phyloP scores from a whole-genome alignment of 2,113 vertebrate genomes.

The Arvicanthis niloticus region DNA sequence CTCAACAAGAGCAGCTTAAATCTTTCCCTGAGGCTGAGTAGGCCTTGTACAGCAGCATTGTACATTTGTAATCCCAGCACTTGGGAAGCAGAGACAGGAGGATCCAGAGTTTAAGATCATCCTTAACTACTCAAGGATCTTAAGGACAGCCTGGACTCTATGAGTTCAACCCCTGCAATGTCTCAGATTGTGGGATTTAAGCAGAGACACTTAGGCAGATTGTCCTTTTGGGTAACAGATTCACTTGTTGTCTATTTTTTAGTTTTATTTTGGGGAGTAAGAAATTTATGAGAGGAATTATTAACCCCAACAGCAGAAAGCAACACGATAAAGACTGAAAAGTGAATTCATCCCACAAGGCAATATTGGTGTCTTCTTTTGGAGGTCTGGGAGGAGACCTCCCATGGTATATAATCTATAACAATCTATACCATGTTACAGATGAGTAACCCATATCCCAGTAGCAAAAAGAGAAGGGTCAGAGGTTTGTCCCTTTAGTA shows the following conservation, averaged over 20 bases:
- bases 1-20: too few species aligned
- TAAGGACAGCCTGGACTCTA: not conserved
- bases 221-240: not conserved
- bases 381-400: too few species aligned
- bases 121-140: not conserved
- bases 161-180: not conserved
- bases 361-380: not conserved
- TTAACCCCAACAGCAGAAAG: not conserved
- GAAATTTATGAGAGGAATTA: not conserved
- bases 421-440: too few species aligned
- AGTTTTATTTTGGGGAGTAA: not conserved
- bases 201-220: not conserved
- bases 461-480: not conserved
- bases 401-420: too few species aligned
- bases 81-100: not conserved
- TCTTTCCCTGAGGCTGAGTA: not conserved
- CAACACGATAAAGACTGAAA: not conserved
- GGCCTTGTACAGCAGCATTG: too few species aligned
- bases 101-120: not conserved
- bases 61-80: not conserved
- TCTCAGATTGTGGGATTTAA: not conserved
- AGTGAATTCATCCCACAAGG: not conserved
- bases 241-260: not conserved
- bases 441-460: not conserved
- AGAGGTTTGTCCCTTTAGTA: not conserved